Evolutionary conservation across 2,113 vertebrate species (phyloP).

Genomic region (Delphinus delphis): DNA sequence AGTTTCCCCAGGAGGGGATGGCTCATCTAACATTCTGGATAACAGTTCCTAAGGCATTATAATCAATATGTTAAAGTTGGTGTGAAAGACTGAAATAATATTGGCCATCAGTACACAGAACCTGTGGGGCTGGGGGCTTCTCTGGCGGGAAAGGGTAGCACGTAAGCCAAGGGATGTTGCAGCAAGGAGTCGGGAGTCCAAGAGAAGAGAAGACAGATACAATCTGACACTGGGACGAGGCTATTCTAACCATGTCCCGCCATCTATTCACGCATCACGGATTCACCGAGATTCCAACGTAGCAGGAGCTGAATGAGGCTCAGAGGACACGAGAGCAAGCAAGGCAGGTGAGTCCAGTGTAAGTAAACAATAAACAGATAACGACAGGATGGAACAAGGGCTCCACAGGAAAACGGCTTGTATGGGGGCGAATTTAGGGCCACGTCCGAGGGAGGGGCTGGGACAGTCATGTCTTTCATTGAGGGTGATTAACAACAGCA

Average conservation of each 20-base stretch:
- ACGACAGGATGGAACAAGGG: accelerated
- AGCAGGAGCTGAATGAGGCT: background rate
- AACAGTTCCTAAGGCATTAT: background rate
- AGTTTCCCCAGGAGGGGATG: accelerated
- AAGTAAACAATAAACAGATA: accelerated
- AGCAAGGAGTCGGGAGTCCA: background rate
- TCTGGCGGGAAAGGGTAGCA: background rate
- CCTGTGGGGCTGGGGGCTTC: background rate
- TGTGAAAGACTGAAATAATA: background rate
- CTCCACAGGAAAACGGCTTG: background rate
- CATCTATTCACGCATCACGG: accelerated
- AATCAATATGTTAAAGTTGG: background rate
- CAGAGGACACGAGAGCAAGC: accelerated
- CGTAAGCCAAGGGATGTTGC: background rate
- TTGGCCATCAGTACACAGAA: background rate
- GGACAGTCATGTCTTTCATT: accelerated
- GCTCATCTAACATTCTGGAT: background rate
- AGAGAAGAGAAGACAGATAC: background rate
- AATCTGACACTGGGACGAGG: background rate
- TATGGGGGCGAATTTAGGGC: background rate
- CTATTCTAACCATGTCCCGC: accelerated
- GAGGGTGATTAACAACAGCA: background rate
- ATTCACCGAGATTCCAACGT: accelerated
- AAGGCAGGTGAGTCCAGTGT: background rate
- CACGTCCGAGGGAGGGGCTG: background rate